A percentile compares a stretch with the other conserved stretches of the same genome.
These are phyloP conservation scores for Teinopalpus imperialis DNA, from an alignment of 2,888 invertebrate genomes.

Conservation along the genomic window DNA sequence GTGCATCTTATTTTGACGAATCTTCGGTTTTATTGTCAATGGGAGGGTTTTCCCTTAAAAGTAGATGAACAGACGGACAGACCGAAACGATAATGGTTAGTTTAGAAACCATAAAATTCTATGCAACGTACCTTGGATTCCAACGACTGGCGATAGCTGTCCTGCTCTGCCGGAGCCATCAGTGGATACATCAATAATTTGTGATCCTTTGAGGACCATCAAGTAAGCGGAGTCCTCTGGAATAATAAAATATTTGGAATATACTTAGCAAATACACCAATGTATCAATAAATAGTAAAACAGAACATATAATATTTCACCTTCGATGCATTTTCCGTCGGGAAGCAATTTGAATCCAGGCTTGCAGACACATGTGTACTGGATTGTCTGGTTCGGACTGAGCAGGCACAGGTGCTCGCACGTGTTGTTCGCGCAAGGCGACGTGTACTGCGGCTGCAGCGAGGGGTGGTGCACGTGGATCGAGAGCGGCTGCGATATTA, in stretches of 20 bases:
- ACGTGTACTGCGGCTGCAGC: slow-evolving; percentile 90
- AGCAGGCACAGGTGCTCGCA: slow-evolving; percentile 97
- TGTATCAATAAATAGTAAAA: too few species aligned
- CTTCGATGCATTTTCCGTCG: slow-evolving; percentile 88
- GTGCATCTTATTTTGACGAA: too few species aligned
- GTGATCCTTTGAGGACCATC: slow-evolving; percentile 94
- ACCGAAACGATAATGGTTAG: too few species aligned
- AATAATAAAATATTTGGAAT: too few species aligned
- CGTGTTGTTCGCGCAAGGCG: slow-evolving; percentile 85
- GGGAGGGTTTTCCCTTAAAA: too few species aligned
- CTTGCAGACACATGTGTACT: slow-evolving; percentile 95
- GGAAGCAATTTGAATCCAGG: slow-evolving; percentile 89
- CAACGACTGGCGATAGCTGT: slow-evolving; percentile 92
- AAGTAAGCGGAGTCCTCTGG: slow-evolving; percentile 93
- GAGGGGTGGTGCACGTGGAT: slow-evolving; percentile 98
- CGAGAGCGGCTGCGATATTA: slow-evolving; percentile 96
- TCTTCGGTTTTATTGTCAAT: too few species aligned
- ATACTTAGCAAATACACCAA: too few species aligned
- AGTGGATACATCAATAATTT: slow-evolving; percentile 92
- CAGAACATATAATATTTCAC: slow-evolving; percentile 38
- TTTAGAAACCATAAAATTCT: too few species aligned
- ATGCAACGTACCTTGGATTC: slow-evolving; percentile 83
- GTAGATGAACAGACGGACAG: too few species aligned
- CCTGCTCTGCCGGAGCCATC: slow-evolving; percentile 89
- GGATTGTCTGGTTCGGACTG: slow-evolving; percentile 86